Evolutionary conservation across 2,113 vertebrate species (phyloP).

Genomic region (Cryptotis parvus): DNA sequence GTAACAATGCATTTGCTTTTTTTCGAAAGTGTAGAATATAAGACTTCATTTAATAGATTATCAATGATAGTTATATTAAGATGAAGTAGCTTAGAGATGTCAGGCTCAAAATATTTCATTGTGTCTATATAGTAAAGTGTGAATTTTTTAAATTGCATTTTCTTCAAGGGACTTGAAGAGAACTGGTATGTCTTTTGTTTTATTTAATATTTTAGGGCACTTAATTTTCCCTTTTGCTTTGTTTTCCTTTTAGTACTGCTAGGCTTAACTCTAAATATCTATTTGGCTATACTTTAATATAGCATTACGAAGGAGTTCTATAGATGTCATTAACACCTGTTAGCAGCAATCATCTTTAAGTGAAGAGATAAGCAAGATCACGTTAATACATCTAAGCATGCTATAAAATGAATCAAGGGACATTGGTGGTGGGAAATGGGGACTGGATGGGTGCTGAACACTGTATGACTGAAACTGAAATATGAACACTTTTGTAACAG

Average conservation of each 20-base stretch:
- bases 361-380: neutral
- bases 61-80: neutral
- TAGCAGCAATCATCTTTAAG: neutral
- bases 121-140: neutral
- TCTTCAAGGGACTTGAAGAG: neutral
- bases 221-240: neutral
- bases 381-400: neutral
- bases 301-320: neutral
- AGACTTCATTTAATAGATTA: neutral
- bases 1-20: neutral
- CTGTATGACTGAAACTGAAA: too few relatives aligned
- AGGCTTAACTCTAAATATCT: neutral
- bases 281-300: neutral
- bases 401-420: neutral
- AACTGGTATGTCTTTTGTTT: neutral
- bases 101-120: neutral
- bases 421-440: too few relatives aligned
- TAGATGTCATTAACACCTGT: neutral
- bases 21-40: neutral
- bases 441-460: too few relatives aligned
- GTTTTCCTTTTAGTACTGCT: neutral
- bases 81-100: neutral
- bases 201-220: neutral
- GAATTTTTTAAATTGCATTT: neutral
- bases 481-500: too few relatives aligned